Evolutionary conservation across 2,888 invertebrate genomes (phyloP).

Genomic region (Vanessa cardui): DNA sequence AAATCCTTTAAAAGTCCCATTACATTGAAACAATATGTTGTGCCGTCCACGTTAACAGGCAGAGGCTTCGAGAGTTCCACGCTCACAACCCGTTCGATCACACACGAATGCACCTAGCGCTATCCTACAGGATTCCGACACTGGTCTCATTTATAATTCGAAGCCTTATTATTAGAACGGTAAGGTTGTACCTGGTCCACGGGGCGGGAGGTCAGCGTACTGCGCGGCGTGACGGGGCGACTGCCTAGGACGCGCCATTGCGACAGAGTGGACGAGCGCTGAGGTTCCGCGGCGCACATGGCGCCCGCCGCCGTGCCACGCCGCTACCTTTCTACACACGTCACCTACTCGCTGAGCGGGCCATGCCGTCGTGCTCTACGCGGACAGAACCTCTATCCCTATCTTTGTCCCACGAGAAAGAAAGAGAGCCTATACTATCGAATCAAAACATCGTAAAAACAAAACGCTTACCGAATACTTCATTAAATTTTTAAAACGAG

Average conservation of each 20-base stretch:
- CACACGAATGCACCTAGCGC: constrained; percentile 25
- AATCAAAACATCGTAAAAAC: constrained; percentile 6
- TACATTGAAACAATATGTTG: constrained; percentile 34
- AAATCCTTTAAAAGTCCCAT: not conserved
- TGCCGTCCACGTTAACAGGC: constrained; percentile 32
- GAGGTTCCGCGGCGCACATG: constrained; percentile 46
- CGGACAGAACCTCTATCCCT: constrained; percentile 11
- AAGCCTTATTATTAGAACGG: constrained; percentile 16
- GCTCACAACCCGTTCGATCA: constrained; percentile 15
- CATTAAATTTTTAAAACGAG: not conserved
- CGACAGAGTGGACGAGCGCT: constrained; percentile 64
- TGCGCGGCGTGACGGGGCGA: constrained; percentile 76
- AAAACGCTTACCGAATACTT: constrained; percentile 11
- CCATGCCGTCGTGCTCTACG: constrained; percentile 44
- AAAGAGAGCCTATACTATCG: constrained; percentile 9
- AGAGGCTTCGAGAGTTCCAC: not conserved
- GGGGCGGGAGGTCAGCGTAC: constrained; percentile 72
- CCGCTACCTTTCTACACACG: constrained; percentile 48
- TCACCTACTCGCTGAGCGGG: constrained; percentile 56
- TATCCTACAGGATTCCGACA: constrained; percentile 12
- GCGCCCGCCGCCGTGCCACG: constrained; percentile 46
- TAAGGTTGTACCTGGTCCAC: constrained; percentile 72
- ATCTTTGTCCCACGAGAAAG: not conserved
- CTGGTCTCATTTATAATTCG: constrained; percentile 13
- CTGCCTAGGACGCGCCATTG: constrained; percentile 79